phyloP scores from a whole-genome alignment of 1,140 invertebrate genomes.

The Paraescarpia echinospica region DNA sequence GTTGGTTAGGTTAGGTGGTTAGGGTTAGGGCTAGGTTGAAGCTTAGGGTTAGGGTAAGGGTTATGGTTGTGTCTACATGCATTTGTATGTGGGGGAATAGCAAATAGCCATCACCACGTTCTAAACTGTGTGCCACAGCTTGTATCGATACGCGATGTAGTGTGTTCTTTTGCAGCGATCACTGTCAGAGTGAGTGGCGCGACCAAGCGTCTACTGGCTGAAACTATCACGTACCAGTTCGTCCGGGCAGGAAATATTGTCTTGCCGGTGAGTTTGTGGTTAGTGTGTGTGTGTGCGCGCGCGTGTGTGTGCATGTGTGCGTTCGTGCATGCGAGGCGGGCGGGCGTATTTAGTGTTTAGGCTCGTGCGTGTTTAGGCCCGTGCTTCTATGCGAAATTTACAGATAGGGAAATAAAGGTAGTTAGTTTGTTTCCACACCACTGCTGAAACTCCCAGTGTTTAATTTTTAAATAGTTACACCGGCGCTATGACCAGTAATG shows the following conservation, averaged over 20 bases:
- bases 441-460: neutral
- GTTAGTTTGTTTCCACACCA: too few species aligned
- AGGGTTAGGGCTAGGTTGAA: too few species aligned
- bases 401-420: too few species aligned
- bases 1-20: too few species aligned
- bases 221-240: neutral
- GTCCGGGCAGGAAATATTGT: neutral
- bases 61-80: too few species aligned
- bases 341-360: neutral
- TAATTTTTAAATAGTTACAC: neutral
- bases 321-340: neutral
- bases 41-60: too few species aligned
- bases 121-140: neutral
- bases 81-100: too few species aligned
- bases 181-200: neutral
- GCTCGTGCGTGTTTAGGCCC: too few species aligned
- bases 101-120: too few species aligned
- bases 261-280: neutral
- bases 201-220: neutral
- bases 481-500: neutral
- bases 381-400: too few species aligned
- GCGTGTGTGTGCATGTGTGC: neutral
- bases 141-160: neutral
- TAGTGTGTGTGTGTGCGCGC: too few species aligned
- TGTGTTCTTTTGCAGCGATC: neutral